Evolutionary conservation across 1,140 invertebrate species (phyloP), one percentile per base, ranked within the genome.

Genomic region (Sitophilus oryzae): DNA sequence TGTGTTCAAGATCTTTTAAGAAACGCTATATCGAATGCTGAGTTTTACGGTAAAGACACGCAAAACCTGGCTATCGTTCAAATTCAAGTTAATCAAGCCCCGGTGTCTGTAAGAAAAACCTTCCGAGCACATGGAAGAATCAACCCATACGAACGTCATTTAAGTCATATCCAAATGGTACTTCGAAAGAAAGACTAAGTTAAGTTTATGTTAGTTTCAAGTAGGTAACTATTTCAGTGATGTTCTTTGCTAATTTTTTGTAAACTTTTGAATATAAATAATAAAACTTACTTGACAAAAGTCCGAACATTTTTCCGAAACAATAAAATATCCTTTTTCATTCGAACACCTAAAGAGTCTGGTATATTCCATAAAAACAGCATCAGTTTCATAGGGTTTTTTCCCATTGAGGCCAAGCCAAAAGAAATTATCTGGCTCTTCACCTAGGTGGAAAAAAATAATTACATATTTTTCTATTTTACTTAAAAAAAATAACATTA

Each of bases 301-400:
- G 76, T 99, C 97, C 1, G 94, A 92, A 76, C 96, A 99, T 71
- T 99, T 99, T 74, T 99, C 97, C 18, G 95, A 97, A 5, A 99
- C 94, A 3, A 91, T 92, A 69, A 99, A 99, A 73, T 98, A 99
- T 18, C 97, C 97, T 72, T 98, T 98, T 68, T 99, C 96, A 74
- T 99, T 99, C 6, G 96, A 98, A 74, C 97, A 99, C 19, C 96
- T 82, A 74, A 99, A 99, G 6, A 99, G 76, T 56, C 97, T 78
- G 2, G 93, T 94, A 71, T 89, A 91, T 63, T 93, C 83, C 86
- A 99, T 96, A 66, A 89, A 99, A 45, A 89, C 86, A 0, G 93
- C 93, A 71, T 93, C 84, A 54, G 81, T 79, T 18, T 98, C 94
- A 71, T 99, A 97, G 0, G 85, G 82, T 72, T 96, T 97, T 59